Conservation (phyloP, 2,888 invertebrate genomes). For the Meteorus colon region DNA sequence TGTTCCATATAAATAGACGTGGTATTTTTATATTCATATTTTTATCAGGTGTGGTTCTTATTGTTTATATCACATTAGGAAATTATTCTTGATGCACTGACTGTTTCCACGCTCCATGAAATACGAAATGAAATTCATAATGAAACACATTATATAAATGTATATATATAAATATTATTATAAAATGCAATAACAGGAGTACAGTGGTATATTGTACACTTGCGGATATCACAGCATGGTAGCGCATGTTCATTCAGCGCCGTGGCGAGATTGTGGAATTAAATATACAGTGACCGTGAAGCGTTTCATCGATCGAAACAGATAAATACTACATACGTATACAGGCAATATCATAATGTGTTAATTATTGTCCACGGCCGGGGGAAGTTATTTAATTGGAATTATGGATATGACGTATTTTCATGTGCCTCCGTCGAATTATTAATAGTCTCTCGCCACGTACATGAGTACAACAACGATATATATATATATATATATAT, state of each 20-base stretch:
- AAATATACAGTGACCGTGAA: slow-evolving; percentile 42
- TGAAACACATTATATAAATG: slow-evolving; percentile 52
- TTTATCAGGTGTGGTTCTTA: slow-evolving; percentile 35
- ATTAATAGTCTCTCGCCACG: too few relatives aligned
- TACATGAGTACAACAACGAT: too few relatives aligned
- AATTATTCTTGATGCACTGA: slow-evolving; percentile 28
- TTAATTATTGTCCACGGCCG: slow-evolving; percentile 39
- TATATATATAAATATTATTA: slow-evolving; percentile 32
- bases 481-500: too few relatives aligned
- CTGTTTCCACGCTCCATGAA: slow-evolving; percentile 46
- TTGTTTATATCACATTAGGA: slow-evolving; percentile 27
- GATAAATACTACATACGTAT: slow-evolving; percentile 34
- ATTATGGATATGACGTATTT: slow-evolving; percentile 36
- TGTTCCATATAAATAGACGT: too few relatives aligned
- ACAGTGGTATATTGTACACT: slow-evolving; percentile 6
- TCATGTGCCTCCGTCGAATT: too few relatives aligned
- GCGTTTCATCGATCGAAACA: slow-evolving; percentile 46
- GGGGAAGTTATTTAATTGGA: slow-evolving; percentile 44
- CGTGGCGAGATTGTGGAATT: slow-evolving; percentile 33
- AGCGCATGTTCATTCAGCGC: slow-evolving; percentile 32
- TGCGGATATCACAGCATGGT: slow-evolving; percentile 26
- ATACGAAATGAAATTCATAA: slow-evolving; percentile 53
- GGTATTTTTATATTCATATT: slow-evolving; percentile 26
- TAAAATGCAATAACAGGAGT: background rate
- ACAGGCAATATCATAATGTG: slow-evolving; percentile 30